Evolutionary conservation across 2,113 vertebrate species (phyloP), one percentile per base, ranked within the genome.

Genomic region (Phyllostomus hastatus): DNA sequence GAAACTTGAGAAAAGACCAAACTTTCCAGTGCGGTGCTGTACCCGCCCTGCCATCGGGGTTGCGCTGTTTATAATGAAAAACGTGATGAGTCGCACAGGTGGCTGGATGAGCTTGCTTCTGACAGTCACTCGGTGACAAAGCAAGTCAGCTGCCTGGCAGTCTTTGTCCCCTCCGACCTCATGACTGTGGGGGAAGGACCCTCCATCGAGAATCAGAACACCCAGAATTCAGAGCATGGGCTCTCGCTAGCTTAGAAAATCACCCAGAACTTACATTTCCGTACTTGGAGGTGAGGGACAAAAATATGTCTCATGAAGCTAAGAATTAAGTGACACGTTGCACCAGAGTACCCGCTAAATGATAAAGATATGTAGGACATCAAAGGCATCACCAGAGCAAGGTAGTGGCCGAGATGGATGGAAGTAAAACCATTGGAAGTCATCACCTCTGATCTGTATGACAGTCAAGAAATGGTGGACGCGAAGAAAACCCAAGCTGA

Each of bases 21-120:
- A 5, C 16, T 59, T 57, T 24, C 35, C 22, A 3, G 0, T 20
- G 12, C 69, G 46, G 50, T n/a, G 5, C 73, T 81, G 50, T n/a
- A 19, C 38, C 4, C 8, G 2, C 16, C 48, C 50, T 16, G 50
- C 50, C 50, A 15, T 16, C 6, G 35, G 10, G n/a, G 22, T 31
- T 22, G 11, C 17, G 4, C 43, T 46, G 0, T 31, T 73, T 57
- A 38, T 52, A 24, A 48, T 17, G 33, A 83, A 79, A 50, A 22
- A 1, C 48, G 57, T 43, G 26, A 16, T 28, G 28, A 19, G 8
- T 24, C 22, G 2, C 14, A 0, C 0, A 1, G 2, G n/a, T 26
- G 10, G 4, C 0, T 17, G 19, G 2, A 8, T 52, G 33, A 4
- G 1, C 11, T 35, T 7, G 16, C 9, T 54, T 24, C 26, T 4